phyloP scores from a whole-genome alignment of 2,113 vertebrate species.

The Bos javanicus region DNA sequence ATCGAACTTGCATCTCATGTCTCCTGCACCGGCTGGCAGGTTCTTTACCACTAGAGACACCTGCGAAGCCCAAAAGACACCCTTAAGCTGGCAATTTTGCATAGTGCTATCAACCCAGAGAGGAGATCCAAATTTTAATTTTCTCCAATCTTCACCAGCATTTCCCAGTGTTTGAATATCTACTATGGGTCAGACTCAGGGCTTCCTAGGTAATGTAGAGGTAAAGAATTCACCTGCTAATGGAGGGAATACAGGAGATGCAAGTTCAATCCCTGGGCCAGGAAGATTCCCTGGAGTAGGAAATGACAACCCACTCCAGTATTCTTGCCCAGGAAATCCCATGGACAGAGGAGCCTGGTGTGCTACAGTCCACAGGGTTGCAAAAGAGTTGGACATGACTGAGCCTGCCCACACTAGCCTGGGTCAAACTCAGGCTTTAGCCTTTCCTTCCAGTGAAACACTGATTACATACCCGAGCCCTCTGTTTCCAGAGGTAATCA shows the following conservation, averaged over 20 bases:
- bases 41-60: neutral
- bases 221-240: neutral
- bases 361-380: fast-evolving
- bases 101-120: neutral
- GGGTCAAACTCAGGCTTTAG: neutral
- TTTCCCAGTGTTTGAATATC: neutral
- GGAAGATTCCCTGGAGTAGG: neutral
- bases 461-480: neutral
- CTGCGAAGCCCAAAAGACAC: neutral
- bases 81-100: neutral
- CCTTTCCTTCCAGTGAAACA: neutral
- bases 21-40: neutral
- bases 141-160: neutral
- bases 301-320: neutral
- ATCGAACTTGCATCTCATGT: neutral
- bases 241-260: neutral
- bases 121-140: neutral
- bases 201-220: neutral
- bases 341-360: neutral
- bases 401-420: fast-evolving
- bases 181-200: neutral
- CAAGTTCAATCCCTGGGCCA: neutral
- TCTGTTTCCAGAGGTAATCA: neutral
- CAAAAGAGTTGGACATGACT: neutral
- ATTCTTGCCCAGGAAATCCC: neutral